Base-by-base conservation (phyloP, 2,113 vertebrate species). In the Chionis minor region DNA sequence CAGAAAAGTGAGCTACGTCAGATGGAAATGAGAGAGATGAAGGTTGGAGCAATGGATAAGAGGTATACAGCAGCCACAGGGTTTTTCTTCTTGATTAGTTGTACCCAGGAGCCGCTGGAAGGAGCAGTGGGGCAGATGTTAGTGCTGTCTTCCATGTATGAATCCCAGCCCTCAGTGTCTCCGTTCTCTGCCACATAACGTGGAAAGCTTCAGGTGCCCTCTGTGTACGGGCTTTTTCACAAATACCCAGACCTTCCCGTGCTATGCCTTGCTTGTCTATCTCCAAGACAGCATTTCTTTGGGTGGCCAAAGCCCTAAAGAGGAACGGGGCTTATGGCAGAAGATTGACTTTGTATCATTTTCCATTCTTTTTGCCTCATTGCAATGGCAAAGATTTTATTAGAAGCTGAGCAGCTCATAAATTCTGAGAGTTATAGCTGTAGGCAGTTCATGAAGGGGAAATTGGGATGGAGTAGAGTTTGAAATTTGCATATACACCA, bases 351-450 rank as follows among this genome's bases (percentile, higher is more conserved):
- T 96, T 71, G 61, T 40, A 73, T 58, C 7, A 0, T 84, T 96
- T 95, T 38, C 90, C 16, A 51, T 74, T 90, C 83, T 88, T 95
- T 66, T 91, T 95, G 69, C 78, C 56, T 97, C 71, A 75, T 94
- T 93, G 71, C 79, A 67, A 40, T 86, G 91, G 93, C 73, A 91
- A 94, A 93, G 91, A 80, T 62, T 91, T 4, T 78, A 81, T 97
- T 95, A 91, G 78, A 74, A 88, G 89, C 47, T 52, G 82, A 97
- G 77, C 71, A 70, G 83, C 42, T 97, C 84, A 77, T 96, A 96
- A 94, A 92, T 95, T 96, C 94, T 72, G 77, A 87, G 86, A 97
- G 89, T 96, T 93, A 85, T 86, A 91, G 96, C 97, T 97, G 69
- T 63, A 96, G 96, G 95, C 92, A 96, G 52, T 86, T 96, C 94